These are phyloP conservation scores for Digitonthophagus gazella DNA, from an alignment of 2,888 invertebrate species.

Conservation along the genomic window DNA sequence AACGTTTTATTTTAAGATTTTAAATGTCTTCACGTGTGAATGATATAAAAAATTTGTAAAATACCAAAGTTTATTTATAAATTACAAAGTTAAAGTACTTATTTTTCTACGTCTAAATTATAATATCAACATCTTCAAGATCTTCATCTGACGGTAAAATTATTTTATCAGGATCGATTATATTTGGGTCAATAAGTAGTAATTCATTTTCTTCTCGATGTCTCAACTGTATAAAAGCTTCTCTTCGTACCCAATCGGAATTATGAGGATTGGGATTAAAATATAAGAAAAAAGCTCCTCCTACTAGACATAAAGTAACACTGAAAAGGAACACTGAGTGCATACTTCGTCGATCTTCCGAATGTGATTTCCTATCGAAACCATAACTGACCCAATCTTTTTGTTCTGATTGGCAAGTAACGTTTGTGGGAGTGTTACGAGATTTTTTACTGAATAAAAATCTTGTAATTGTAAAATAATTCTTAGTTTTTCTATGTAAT, in stretches of 20 bases:
- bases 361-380: slow-evolving; percentile 63
- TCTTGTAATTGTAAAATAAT: not conserved
- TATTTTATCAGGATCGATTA: slow-evolving; percentile 69
- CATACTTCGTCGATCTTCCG: slow-evolving; percentile 68
- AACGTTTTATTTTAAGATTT: not conserved
- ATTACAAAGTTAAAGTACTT: too few species aligned
- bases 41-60: too few species aligned
- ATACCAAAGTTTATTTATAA: too few species aligned
- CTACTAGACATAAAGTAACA: slow-evolving; percentile 68
- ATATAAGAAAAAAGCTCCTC: slow-evolving; percentile 64
- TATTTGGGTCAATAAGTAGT: slow-evolving; percentile 78
- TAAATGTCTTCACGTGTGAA: not conserved
- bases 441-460: not conserved
- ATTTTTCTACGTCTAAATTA: slow-evolving; percentile 55
- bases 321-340: slow-evolving; percentile 70
- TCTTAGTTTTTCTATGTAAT: not conserved
- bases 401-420: not conserved
- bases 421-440: not conserved
- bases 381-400: slow-evolving; percentile 87
- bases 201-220: slow-evolving; percentile 80
- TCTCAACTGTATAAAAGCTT: slow-evolving; percentile 85
- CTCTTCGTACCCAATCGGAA: slow-evolving; percentile 84
- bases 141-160: slow-evolving; percentile 85
- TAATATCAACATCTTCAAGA: slow-evolving; percentile 77
- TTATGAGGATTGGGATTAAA: slow-evolving; percentile 76